These are phyloP conservation scores for Nasua narica DNA, from an alignment of 2,797 vertebrate genomes.

Conservation along the genomic window DNA sequence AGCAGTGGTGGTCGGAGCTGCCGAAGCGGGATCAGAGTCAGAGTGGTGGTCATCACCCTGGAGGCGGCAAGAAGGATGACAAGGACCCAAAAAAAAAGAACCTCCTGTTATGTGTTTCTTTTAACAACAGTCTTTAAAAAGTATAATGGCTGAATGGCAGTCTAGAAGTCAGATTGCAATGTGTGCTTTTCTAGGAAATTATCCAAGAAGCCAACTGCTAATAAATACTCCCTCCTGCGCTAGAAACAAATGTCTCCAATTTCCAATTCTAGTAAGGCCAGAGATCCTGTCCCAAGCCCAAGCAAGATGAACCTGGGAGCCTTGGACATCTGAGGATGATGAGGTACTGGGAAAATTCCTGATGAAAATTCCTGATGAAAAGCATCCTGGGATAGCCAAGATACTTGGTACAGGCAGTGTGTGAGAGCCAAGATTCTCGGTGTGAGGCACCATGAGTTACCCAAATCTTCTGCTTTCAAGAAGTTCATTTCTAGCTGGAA, in stretches of 20 bases:
- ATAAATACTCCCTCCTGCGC: not conserved
- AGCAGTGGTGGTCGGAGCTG: not conserved
- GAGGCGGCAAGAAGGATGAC: not conserved
- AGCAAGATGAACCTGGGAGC: not conserved
- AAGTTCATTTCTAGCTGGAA: not conserved
- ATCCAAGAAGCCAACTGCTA: conserved; percentile 21
- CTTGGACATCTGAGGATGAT: not conserved
- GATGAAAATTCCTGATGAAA: not conserved
- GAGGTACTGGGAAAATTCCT: not conserved
- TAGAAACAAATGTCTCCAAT: not conserved
- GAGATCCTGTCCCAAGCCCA: not conserved
- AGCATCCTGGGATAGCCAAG: not conserved
- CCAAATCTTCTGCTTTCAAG: not conserved
- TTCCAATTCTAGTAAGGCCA: not conserved
- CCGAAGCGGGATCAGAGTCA: not conserved
- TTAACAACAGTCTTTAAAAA: not conserved
- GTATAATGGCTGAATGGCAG: not conserved
- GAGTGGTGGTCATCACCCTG: not conserved
- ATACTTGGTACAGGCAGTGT: not conserved
- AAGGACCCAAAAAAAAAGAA: not conserved
- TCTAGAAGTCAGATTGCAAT: not conserved
- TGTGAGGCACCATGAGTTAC: not conserved
- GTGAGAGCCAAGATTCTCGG: not conserved
- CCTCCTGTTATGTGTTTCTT: not conserved
- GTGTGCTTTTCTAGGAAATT: not conserved